Evolutionary conservation across 92 coral and sea anemone species (phyloP).

Genomic region (Porites rus): DNA sequence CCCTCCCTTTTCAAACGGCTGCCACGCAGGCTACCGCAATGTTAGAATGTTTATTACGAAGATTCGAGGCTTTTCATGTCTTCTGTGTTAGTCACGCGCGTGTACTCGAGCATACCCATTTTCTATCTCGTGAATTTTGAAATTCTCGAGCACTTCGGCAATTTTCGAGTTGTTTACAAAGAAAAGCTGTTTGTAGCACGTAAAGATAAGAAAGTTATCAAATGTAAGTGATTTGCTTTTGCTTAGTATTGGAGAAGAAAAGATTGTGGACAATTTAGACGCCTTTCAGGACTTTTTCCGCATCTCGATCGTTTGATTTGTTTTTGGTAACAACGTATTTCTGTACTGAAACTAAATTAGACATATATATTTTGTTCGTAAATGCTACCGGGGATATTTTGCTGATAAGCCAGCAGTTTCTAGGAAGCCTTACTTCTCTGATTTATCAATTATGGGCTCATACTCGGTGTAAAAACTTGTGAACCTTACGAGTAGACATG

Average conservation of each 20-base stretch:
- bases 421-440: slow-evolving; percentile 27
- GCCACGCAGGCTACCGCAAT: too few relatives aligned
- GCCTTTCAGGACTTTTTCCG: too few relatives aligned
- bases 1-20: too few relatives aligned
- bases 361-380: background rate
- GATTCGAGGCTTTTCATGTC: too few relatives aligned
- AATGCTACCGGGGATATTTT: background rate
- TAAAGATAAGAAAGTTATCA: too few relatives aligned
- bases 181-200: background rate
- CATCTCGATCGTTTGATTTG: background rate
- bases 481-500: too few relatives aligned
- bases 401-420: slow-evolving; percentile 15
- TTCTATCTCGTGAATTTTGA: background rate
- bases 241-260: background rate
- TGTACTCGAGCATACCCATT: background rate
- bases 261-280: too few relatives aligned
- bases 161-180: background rate
- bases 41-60: too few relatives aligned
- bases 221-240: background rate
- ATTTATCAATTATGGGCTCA: slow-evolving; percentile 22
- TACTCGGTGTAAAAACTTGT: background rate
- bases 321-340: slow-evolving; percentile 20
- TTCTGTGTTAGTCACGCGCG: too few relatives aligned
- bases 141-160: background rate
- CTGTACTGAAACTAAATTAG: slow-evolving; percentile 35